phyloP scores from a whole-genome alignment of 2,113 vertebrate species.

The Spheniscus mendiculus region DNA sequence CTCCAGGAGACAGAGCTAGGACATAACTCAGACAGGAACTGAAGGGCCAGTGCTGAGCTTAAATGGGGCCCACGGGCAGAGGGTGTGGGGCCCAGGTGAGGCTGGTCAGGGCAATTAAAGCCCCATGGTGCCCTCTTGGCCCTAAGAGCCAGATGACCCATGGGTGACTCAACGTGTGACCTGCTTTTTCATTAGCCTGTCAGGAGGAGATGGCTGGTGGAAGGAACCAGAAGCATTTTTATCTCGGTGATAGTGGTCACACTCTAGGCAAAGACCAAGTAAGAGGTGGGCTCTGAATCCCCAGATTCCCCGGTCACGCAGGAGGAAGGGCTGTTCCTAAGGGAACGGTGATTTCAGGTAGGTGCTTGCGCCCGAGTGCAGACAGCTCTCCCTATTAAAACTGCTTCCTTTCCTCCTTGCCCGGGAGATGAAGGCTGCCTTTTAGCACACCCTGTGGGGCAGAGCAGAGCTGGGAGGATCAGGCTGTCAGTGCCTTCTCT shows the following conservation, averaged over 20 bases:
- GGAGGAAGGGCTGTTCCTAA: background rate
- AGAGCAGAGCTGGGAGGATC: background rate
- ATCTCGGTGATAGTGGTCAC: background rate
- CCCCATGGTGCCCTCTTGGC: background rate
- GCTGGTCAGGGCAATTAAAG: background rate
- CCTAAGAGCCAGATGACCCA: background rate
- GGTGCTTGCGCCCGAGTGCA: background rate
- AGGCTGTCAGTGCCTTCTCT: background rate
- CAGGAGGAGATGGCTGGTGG: background rate
- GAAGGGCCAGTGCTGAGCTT: background rate
- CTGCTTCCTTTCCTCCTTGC: background rate
- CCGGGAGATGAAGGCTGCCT: background rate
- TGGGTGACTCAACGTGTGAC: background rate
- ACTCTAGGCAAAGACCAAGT: background rate
- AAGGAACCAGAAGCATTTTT: background rate
- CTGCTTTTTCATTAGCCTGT: background rate
- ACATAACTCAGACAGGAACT: background rate
- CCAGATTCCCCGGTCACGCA: background rate
- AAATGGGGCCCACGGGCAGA: background rate
- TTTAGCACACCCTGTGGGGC: fast-evolving
- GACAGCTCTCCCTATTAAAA: background rate
- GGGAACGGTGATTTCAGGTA: background rate
- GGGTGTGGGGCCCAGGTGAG: background rate
- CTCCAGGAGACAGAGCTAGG: background rate
- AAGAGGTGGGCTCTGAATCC: background rate